A percentile compares a stretch with the other conserved stretches of the same genome.
Conservation (phyloP, 2,888 invertebrate species). For the Lasioglossum figueresi region DNA sequence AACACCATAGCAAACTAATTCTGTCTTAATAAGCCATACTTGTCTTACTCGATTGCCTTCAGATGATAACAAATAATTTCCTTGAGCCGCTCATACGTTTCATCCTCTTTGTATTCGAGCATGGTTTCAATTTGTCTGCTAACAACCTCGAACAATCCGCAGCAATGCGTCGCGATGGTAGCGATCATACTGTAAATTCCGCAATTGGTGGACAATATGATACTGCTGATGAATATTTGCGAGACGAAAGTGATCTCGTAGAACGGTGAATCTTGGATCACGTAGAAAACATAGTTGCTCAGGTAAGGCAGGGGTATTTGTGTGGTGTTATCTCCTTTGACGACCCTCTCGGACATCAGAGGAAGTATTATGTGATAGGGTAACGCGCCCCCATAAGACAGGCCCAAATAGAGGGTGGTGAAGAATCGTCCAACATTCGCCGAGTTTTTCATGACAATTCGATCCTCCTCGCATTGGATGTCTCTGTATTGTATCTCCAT, state of each 20-base stretch:
- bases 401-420: conserved; percentile 75
- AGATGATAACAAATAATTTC: conserved; percentile 49
- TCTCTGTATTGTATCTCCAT: conserved; percentile 76
- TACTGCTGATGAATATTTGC: conserved; percentile 71
- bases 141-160: conserved; percentile 63
- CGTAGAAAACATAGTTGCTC: conserved; percentile 73
- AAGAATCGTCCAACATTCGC: conserved; percentile 77
- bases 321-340: conserved; percentile 66
- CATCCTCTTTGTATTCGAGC: background rate
- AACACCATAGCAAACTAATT: conserved; percentile 46
- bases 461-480: conserved; percentile 73
- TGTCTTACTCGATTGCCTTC: conserved; percentile 55
- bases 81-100: conserved; percentile 15
- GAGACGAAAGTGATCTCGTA: conserved; percentile 71
- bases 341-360: conserved; percentile 54
- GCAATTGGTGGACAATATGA: conserved; percentile 66
- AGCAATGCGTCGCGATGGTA: conserved; percentile 73
- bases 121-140: conserved; percentile 46
- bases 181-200: conserved; percentile 73
- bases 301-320: conserved; percentile 70
- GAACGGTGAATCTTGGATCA: conserved; percentile 64
- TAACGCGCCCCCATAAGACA: conserved; percentile 78
- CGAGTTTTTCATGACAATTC: conserved; percentile 75
- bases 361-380: conserved; percentile 80
- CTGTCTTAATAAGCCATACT: background rate